These are phyloP conservation scores for Caloenas nicobarica DNA, from an alignment of 2,113 vertebrate genomes.

Conservation along the genomic window DNA sequence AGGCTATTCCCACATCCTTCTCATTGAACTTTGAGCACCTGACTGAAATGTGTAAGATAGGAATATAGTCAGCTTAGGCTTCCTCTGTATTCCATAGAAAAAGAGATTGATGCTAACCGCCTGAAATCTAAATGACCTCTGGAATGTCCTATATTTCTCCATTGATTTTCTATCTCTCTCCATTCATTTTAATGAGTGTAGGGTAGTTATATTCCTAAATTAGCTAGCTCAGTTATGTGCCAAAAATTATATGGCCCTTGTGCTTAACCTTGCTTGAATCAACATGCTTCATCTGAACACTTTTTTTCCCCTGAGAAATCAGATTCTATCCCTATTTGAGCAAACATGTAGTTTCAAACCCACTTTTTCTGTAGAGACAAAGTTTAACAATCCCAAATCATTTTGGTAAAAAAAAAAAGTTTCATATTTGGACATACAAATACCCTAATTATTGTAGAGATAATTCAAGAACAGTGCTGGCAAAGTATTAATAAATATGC, in stretches of 20 bases:
- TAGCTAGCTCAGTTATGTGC: not conserved
- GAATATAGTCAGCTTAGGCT: not conserved
- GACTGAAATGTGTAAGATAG: not conserved
- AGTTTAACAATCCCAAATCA: not conserved
- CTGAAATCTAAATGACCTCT: constrained; percentile 3
- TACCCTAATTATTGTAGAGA: not conserved
- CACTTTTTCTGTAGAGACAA: not conserved
- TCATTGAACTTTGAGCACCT: not conserved
- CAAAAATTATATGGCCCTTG: not conserved
- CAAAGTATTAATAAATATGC: not conserved
- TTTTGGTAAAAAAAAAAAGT: not conserved
- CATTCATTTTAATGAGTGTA: constrained; percentile 20
- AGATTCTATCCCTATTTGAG: not conserved
- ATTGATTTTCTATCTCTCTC: constrained; percentile 33
- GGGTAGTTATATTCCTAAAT: not conserved
- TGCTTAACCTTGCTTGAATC: not conserved
- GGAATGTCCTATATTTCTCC: not conserved
- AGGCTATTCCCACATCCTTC: not conserved
- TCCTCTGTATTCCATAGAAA: not conserved
- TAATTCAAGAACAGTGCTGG: not conserved
- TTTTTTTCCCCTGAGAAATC: accelerated
- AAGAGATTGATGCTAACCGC: not conserved
- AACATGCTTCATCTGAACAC: not conserved
- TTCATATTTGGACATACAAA: not conserved
- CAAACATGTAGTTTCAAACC: not conserved